Conservation (phyloP, 2,113 vertebrate genomes). For the Psephotus haematonotus region DNA sequence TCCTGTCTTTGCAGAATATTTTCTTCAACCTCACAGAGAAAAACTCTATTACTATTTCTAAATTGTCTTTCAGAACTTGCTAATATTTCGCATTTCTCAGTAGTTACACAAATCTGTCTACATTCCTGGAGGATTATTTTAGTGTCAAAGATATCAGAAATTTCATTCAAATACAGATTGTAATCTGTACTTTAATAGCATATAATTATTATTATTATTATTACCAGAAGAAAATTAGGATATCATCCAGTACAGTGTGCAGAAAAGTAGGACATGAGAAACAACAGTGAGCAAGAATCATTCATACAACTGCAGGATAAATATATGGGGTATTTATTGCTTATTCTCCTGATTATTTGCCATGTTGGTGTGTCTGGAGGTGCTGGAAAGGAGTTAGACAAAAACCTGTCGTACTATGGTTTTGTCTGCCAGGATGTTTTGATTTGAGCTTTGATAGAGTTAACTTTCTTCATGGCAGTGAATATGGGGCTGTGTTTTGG, state of each 20-base stretch:
- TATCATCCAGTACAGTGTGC: background rate
- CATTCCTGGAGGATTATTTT: background rate
- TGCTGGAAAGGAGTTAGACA: background rate
- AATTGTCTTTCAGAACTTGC: background rate
- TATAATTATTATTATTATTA: background rate
- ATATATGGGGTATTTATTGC: background rate
- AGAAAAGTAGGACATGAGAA: background rate
- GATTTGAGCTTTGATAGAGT: background rate
- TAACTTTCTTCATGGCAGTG: background rate
- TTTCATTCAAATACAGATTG: background rate
- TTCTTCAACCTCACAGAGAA: background rate
- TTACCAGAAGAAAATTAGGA: background rate
- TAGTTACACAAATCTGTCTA: background rate
- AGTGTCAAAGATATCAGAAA: background rate
- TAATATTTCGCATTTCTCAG: background rate
- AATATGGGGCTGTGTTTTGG: background rate
- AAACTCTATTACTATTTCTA: background rate
- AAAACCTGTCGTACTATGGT: background rate
- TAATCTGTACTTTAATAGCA: background rate
- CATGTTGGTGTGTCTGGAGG: background rate
- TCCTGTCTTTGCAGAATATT: background rate
- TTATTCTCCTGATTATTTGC: slow-evolving; percentile 19
- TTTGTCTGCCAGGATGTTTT: background rate
- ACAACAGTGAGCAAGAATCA: background rate
- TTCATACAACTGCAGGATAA: background rate